Base-by-base conservation (phyloP, 2,888 invertebrate genomes). In the Chymomyza fuscimana region DNA sequence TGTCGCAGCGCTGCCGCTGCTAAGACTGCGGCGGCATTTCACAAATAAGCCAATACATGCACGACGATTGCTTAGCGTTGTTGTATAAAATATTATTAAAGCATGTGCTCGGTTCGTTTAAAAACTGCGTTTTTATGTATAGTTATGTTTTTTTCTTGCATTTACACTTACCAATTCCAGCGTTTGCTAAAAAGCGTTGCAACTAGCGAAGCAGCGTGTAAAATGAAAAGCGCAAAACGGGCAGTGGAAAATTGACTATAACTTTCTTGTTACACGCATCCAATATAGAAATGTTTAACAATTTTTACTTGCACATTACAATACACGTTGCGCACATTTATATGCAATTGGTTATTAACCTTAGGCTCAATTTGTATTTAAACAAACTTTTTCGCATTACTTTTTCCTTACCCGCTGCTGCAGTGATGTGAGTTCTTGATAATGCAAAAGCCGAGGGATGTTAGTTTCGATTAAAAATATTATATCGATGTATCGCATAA, bases 141-240 rank as follows among this genome's bases (percentile, higher is more conserved):
- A 12, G 40, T 46, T 61, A 54, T 12, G 29, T 67, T 67, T 59
- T 63, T 68, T 51, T 58, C 69, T 61, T 15, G 25, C 58, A 7
- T 58, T 58, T 58, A 46, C 65, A 87, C 83, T 87, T 86, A 86
- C 86, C 86, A 72, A 82, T 76, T 79, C 74, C 70, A 76, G 79
- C 72, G 61, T 62, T 69, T 36, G 5, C 22, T 16, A 6, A 64
- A 72, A 80, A 79, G 80, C 78, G 80, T 70, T 80, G 80, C 81
- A 78, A 70, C 68, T 69, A 60, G 70, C 68, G 82, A 77, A 83
- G 72, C 86, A 83, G 82, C 82, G 82, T 82, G 82, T 74, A 79
- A 77, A 86, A 72, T 78, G 78, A 77, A 83, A 73, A 86, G 81
- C 87, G 86, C 82, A 85, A 82, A 82, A 86, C 79, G 79, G 84